Conservation (phyloP, 2,888 invertebrate genomes). For the Campoletis raptor region DNA sequence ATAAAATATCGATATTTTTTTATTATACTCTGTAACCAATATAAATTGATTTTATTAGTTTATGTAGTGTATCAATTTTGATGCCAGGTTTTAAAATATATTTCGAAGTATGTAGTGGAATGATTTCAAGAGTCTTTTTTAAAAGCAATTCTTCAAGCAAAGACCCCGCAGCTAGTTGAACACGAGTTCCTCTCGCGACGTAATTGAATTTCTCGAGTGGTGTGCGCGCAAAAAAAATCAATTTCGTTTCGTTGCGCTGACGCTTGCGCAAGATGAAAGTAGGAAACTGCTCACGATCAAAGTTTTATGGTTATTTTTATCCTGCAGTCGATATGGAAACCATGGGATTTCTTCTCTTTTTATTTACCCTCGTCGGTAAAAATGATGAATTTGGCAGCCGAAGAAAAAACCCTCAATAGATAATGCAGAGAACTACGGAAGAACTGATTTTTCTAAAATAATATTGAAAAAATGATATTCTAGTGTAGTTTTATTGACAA, state of each 20-base stretch:
- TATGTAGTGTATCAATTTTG: background rate
- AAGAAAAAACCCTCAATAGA: constrained; percentile 31
- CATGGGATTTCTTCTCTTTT: background rate
- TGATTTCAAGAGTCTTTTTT: background rate
- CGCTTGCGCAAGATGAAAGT: constrained; percentile 70
- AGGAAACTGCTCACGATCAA: constrained; percentile 36
- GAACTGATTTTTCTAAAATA: background rate
- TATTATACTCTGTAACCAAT: background rate
- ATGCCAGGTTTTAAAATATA: background rate
- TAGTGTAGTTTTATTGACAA: background rate
- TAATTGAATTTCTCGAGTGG: constrained; percentile 78
- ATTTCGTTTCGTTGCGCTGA: constrained; percentile 72
- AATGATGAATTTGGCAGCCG: constrained; percentile 11
- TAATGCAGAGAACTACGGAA: constrained; percentile 44
- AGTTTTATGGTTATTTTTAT: background rate
- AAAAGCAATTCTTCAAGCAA: background rate
- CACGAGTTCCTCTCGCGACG: constrained; percentile 66
- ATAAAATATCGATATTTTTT: background rate
- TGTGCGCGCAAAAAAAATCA: constrained; percentile 76
- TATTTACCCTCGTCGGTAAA: constrained; percentile 54
- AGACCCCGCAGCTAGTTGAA: constrained; percentile 57
- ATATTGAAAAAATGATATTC: background rate
- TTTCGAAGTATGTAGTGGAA: background rate
- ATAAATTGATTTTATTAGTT: background rate
- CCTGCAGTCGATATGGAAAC: constrained; percentile 56